These are phyloP conservation scores for Sebastes oblongus DNA, from an alignment of 2,797 vertebrate species.

Conservation along the genomic window DNA sequence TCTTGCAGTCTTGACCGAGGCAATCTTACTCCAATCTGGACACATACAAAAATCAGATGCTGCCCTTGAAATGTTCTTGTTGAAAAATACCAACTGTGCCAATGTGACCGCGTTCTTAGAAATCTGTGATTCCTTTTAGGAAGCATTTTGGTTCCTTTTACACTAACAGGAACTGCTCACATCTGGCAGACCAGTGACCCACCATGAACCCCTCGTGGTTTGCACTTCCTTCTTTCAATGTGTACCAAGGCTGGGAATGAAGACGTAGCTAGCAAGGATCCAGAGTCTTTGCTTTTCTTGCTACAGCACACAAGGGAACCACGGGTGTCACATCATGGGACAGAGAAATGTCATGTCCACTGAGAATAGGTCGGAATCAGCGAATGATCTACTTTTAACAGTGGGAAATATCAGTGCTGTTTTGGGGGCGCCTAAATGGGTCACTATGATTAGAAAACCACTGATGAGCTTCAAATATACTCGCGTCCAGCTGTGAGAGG, in stretches of 20 bases:
- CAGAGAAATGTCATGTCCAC: conserved; percentile 36
- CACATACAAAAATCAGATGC: not conserved
- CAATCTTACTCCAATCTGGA: not conserved
- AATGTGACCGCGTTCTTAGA: not conserved
- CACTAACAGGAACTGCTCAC: not conserved
- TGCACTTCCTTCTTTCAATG: conserved; percentile 6
- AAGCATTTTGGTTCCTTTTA: not conserved
- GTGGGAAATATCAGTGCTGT: conserved; percentile 8
- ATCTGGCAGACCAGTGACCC: not conserved
- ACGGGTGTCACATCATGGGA: not conserved
- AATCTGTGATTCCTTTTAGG: not conserved
- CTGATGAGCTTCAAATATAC: conserved; percentile 23
- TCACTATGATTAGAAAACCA: conserved; percentile 58
- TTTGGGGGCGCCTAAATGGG: conserved; percentile 50
- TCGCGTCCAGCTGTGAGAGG: not conserved
- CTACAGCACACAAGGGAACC: not conserved
- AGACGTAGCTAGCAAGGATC: not conserved
- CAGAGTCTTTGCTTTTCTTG: not conserved
- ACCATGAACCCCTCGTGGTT: conserved; percentile 2
- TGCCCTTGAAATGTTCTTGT: not conserved
- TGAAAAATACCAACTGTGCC: not conserved
- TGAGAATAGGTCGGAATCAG: conserved; percentile 27
- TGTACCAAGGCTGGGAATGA: not conserved
- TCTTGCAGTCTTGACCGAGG: not conserved
- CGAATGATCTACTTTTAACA: conserved; percentile 44